Percentiles rank a stretch among this genome's conserved stretches.
Evolutionary conservation across 1,140 invertebrate species (phyloP).

Genomic region (Cydia strobilella): DNA sequence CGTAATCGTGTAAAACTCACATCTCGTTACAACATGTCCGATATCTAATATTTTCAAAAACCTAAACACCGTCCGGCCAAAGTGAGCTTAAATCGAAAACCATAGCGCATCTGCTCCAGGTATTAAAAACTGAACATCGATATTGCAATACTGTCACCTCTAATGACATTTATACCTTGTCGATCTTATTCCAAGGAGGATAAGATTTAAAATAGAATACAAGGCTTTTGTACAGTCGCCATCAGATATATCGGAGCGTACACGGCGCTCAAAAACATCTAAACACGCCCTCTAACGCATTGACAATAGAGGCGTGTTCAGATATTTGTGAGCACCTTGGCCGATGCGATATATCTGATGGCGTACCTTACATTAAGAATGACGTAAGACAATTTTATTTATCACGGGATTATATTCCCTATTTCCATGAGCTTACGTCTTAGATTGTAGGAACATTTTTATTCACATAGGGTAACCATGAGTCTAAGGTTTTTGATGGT

Average conservation of each 20-base stretch:
- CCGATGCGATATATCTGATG: no score
- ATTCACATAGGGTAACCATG: neutral
- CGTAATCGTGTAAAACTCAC: no score
- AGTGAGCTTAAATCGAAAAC: slow-evolving; percentile 20
- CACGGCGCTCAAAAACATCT: no score
- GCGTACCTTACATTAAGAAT: neutral
- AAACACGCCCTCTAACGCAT: no score
- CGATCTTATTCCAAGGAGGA: neutral
- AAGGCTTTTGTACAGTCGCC: neutral
- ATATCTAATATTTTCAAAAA: neutral
- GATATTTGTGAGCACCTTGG: no score
- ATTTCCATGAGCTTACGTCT: neutral
- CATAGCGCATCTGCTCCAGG: slow-evolving; percentile 19
- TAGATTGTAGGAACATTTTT: neutral
- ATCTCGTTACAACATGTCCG: no score
- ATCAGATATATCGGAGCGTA: no score
- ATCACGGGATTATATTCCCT: neutral
- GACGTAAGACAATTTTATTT: neutral
- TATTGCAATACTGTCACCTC: slow-evolving; percentile 35
- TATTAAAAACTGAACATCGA: slow-evolving; percentile 31
- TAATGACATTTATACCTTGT: slow-evolving; percentile 23
- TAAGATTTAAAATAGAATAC: neutral
- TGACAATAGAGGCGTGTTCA: no score
- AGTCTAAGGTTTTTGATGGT: neutral
- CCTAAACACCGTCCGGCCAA: slow-evolving; percentile 6